Evolutionary conservation across 2,888 invertebrate species (phyloP).

Genomic region (Drosophila tanythrix): DNA sequence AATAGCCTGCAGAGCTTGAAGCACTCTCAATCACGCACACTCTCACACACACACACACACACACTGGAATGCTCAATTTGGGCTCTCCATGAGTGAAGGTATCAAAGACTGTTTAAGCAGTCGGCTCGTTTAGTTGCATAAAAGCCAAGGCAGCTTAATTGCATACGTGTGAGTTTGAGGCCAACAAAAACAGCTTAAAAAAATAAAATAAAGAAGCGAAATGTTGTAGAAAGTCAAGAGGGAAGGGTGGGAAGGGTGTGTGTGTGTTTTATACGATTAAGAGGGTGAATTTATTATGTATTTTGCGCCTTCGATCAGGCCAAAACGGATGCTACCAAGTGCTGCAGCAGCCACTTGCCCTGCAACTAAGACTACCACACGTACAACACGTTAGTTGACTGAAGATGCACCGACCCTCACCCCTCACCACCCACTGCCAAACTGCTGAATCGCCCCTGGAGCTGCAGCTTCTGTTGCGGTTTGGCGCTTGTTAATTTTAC

Average conservation of each 20-base stretch:
- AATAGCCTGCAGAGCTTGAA: conserved; percentile 16
- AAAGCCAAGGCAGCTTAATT: conserved; percentile 66
- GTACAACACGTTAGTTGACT: conserved; percentile 20
- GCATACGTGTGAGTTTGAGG: conserved; percentile 46
- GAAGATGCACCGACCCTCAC: conserved; percentile 57
- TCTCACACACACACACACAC: conserved; percentile 21
- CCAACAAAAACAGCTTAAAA: conserved; percentile 48
- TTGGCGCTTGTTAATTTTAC: conserved; percentile 80
- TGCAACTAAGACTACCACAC: conserved; percentile 49
- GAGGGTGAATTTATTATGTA: conserved; percentile 65
- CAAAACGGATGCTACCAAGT: conserved; percentile 39
- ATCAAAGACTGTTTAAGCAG: conserved; percentile 45
- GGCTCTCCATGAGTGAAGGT: conserved; percentile 4
- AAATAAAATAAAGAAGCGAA: conserved; percentile 48
- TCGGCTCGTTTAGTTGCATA: conserved; percentile 45
- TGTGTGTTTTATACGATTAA: neutral
- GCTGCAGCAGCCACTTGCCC: conserved; percentile 41
- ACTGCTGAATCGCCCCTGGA: neutral
- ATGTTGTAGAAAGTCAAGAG: conserved; percentile 6
- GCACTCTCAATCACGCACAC: conserved; percentile 4
- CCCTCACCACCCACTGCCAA: neutral
- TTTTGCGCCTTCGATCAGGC: conserved; percentile 48
- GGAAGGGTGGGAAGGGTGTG: neutral
- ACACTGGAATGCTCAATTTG: conserved; percentile 28
- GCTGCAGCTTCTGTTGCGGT: conserved; percentile 56